Base-by-base conservation (phyloP, 2,113 vertebrate species). In the Dasypus novemcinctus region DNA sequence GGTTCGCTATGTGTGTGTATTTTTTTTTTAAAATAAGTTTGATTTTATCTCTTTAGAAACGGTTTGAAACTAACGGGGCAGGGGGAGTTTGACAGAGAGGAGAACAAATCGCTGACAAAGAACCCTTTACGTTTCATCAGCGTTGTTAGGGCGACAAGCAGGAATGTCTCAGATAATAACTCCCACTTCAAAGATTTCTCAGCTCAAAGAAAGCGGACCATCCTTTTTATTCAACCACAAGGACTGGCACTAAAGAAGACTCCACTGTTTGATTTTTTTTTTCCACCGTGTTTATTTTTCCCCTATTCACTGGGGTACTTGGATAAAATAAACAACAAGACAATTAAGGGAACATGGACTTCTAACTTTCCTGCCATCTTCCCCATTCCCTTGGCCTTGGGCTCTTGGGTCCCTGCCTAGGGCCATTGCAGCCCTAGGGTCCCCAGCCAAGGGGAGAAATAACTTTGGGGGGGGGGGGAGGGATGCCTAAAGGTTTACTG, bases 81-180 rank as follows among this genome's bases (percentile, higher is more conserved):
- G 98, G 94, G 98, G 94, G 98, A 98, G 98, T 98, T 99, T 99
- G 99, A 99, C 98, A 99, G 99, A 99, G 98, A 99, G 98, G 99
- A 99, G 98, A 99, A 99, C 99, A 99, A 99, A 99, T 99, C 98
- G 98, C 98, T 98, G 98, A 99, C 99, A 99, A 99, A 99, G 99
- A 99, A 98, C 98, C 98, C 99, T 99, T 99, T 99, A 99, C 99
- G 98, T 99, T 99, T 99, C 99, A 99, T 99, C 99, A 99, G 98
- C 99, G 99, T 99, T 99, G 99, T 99, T 99, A 99, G 98, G 99
- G 99, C 99, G 96, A 99, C 99, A 98, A 97, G 98, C 97, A 99
- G 99, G 99, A 99, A 99, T 99, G 99, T 99, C 98, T 99, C 98
- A 99, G 99, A 99, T 99, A 99, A 99, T 99, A 99, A 99, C 98